Conservation (phyloP, 1,140 invertebrate genomes). For the Drosophila melanica region DNA sequence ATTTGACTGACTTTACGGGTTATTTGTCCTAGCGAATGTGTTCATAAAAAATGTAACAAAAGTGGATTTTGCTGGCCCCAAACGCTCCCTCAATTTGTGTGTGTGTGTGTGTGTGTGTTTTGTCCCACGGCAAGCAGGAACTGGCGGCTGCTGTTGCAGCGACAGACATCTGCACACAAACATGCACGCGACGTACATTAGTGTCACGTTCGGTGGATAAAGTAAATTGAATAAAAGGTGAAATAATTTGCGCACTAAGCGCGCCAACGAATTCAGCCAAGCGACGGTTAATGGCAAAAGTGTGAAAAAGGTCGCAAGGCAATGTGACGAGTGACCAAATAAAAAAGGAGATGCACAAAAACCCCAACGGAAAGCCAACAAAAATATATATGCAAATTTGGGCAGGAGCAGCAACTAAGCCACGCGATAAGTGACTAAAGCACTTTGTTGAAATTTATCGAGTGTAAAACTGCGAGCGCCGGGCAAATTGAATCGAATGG, state of each 20-base stretch:
- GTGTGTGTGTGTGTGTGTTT: constrained; percentile 26
- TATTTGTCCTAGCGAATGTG: constrained; percentile 75
- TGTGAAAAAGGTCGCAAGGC: constrained; percentile 59
- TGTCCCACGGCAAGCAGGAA: constrained; percentile 43
- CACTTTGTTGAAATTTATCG: constrained; percentile 64
- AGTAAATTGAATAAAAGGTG: constrained; percentile 78
- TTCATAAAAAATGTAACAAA: constrained; percentile 80
- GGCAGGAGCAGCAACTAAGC: constrained; percentile 4
- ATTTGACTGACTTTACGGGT: constrained; percentile 77
- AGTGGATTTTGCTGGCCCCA: constrained; percentile 59
- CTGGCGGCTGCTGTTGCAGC: constrained; percentile 54
- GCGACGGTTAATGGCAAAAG: constrained; percentile 57
- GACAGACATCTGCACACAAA: constrained; percentile 17
- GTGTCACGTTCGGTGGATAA: constrained; percentile 53
- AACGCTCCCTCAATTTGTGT: neutral
- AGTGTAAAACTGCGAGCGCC: constrained; percentile 44
- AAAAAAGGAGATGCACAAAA: neutral
- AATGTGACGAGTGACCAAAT: constrained; percentile 23
- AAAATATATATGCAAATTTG: constrained; percentile 8
- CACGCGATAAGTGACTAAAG: constrained; percentile 55
- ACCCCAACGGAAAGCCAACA: neutral
- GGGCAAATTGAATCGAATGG: constrained; percentile 73
- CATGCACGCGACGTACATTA: constrained; percentile 30
- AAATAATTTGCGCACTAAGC: constrained; percentile 71
- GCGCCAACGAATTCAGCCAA: constrained; percentile 38